phyloP scores from a whole-genome alignment of 35 echinoderm and acorn worm species.

The Nesometra sesokonis region DNA sequence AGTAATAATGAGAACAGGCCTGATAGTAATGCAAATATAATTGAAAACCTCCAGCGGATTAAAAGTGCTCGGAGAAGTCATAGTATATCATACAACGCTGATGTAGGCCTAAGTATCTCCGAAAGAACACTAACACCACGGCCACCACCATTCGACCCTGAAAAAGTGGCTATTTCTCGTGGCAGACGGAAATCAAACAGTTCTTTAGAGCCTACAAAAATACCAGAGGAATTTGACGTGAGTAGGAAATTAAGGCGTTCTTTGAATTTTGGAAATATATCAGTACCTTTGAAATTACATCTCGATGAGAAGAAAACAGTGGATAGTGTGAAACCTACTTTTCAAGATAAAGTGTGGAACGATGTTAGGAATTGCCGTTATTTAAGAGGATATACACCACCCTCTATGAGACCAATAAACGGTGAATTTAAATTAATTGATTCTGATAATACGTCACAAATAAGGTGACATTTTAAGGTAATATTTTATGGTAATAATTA shows the following conservation, averaged over 20 bases:
- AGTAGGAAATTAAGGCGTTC: not conserved
- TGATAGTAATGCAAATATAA: too few relatives aligned
- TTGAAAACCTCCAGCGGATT: not conserved
- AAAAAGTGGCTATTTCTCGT: not conserved
- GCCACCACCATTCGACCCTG: not conserved
- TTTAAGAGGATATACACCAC: not conserved
- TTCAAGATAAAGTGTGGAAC: not conserved
- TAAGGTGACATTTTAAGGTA: too few relatives aligned
- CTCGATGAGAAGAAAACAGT: not conserved
- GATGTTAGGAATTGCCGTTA: not conserved
- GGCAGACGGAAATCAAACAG: not conserved
- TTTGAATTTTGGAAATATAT: not conserved
- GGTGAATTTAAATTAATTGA: not conserved
- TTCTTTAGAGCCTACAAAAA: not conserved
- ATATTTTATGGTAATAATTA: too few relatives aligned
- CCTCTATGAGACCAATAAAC: not conserved
- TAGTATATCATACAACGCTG: not conserved
- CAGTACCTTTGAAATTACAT: not conserved
- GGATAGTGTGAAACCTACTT: not conserved
- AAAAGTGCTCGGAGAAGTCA: not conserved
- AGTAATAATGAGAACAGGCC: too few relatives aligned
- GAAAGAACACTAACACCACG: not conserved
- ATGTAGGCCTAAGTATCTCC: not conserved
- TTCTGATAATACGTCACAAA: too few relatives aligned
- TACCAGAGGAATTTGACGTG: not conserved